Conservation (phyloP, 2,113 vertebrate genomes). For the Brevimyrus niger region DNA sequence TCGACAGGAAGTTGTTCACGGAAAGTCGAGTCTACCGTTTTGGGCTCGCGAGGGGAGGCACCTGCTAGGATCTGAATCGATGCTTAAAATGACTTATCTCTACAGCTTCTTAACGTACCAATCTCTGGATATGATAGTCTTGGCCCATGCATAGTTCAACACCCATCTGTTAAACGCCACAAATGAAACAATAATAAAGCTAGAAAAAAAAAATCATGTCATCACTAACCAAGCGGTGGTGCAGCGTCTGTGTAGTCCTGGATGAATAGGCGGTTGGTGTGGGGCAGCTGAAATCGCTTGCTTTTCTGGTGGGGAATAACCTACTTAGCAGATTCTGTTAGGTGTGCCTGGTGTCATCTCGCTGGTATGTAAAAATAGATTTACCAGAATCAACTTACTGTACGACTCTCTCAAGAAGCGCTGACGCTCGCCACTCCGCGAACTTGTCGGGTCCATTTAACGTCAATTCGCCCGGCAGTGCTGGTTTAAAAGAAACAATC, state of each 20-base stretch:
- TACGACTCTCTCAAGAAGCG: neutral
- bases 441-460: neutral
- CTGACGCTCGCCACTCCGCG: no score
- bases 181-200: neutral
- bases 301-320: slow-evolving; percentile 8
- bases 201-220: neutral
- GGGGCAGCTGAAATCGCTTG: neutral
- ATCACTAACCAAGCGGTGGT: neutral
- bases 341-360: neutral
- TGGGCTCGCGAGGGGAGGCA: neutral
- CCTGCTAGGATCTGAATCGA: neutral
- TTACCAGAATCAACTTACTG: slow-evolving; percentile 10
- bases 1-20: neutral
- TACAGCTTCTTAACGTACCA: neutral
- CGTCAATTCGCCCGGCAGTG: neutral
- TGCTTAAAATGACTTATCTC: neutral
- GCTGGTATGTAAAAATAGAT: slow-evolving; percentile 5
- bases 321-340: neutral
- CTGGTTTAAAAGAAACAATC: neutral
- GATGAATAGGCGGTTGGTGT: neutral
- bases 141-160: neutral
- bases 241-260: neutral
- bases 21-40: neutral
- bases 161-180: neutral
- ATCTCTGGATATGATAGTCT: neutral